A percentile compares a stretch with the other conserved stretches of the same genome.
These are phyloP conservation scores for Microctenopoma steveboyesi DNA, from an alignment of 2,797 vertebrate genomes.

Conservation along the genomic window DNA sequence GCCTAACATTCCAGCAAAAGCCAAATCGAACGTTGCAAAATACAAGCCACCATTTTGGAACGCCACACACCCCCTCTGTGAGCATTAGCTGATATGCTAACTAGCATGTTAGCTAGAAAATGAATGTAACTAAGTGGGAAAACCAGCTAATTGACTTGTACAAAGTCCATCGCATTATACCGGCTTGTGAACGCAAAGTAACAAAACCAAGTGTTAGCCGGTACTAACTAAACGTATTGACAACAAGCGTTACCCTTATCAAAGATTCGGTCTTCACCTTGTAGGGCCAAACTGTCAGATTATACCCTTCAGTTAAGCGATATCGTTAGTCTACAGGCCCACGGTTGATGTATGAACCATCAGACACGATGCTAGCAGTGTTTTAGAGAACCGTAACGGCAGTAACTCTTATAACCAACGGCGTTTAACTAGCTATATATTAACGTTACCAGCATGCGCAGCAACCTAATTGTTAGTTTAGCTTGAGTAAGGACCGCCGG, in stretches of 20 bases:
- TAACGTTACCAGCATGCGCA: neutral
- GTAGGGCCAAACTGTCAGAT: neutral
- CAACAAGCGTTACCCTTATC: neutral
- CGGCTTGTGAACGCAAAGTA: neutral
- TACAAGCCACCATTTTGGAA: slow-evolving; percentile 86
- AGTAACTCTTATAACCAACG: neutral
- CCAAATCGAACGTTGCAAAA: slow-evolving; percentile 74
- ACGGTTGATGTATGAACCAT: slow-evolving; percentile 33
- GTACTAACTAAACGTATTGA: rapidly evolving
- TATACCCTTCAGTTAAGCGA: neutral
- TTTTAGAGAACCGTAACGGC: slow-evolving; percentile 2
- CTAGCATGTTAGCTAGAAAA: slow-evolving; percentile 70
- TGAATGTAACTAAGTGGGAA: slow-evolving; percentile 35
- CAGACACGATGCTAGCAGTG: slow-evolving; percentile 60
- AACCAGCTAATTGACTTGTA: slow-evolving; percentile 50
- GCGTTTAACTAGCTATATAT: neutral
- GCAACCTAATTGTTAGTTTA: neutral
- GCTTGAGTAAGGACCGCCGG: neutral
- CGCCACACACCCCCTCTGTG: slow-evolving; percentile 82
- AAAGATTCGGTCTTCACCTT: neutral
- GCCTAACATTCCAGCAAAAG: slow-evolving; percentile 51
- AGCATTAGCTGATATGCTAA: slow-evolving; percentile 61
- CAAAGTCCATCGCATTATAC: slow-evolving; percentile 2
- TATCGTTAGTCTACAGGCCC: slow-evolving; percentile 40
- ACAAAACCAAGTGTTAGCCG: neutral